A percentile compares a stretch with the other conserved stretches of the same genome.
Evolutionary conservation across 2,113 vertebrate genomes (phyloP).

Genomic region (Odontesthes bonariensis): DNA sequence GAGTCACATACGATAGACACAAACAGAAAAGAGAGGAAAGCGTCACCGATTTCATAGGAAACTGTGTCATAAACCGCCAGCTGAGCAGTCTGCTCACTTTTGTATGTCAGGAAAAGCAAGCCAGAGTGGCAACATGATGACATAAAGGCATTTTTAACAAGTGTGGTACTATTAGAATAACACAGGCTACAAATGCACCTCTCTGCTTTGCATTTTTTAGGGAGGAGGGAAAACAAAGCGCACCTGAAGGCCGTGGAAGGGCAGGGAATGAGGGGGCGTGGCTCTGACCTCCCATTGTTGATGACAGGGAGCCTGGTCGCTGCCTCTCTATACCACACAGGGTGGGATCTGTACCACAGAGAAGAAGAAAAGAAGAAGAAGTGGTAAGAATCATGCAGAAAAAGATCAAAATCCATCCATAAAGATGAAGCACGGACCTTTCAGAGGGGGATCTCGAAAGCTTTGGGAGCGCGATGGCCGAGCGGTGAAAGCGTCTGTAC

Average conservation of each 20-base stretch:
- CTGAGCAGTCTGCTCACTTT: background rate
- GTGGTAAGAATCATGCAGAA: background rate
- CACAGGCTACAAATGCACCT: background rate
- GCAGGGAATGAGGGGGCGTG: conserved; percentile 82
- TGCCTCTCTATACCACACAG: conserved; percentile 82
- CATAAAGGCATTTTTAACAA: background rate
- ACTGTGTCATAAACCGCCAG: background rate
- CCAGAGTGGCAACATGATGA: background rate
- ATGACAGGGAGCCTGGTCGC: conserved; percentile 80
- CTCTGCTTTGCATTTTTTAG: background rate
- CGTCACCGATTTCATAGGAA: conserved; percentile 28
- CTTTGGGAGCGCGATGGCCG: conserved; percentile 84
- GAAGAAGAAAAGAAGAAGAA: background rate
- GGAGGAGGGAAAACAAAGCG: background rate
- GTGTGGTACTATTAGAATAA: background rate
- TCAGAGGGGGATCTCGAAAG: conserved; percentile 83
- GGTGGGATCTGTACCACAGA: conserved; percentile 67
- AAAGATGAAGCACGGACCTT: conserved; percentile 64
- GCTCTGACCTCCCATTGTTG: conserved; percentile 73
- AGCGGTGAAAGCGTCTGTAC: conserved; percentile 88
- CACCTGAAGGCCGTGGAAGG: conserved; percentile 85
- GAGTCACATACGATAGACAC: background rate
- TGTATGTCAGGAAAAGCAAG: background rate
- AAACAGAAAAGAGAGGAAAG: conserved; percentile 29
- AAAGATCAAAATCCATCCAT: background rate